Percentiles rank a stretch among this genome's conserved stretches.
Conservation (phyloP, 2,797 vertebrate species). For the Microtus californicus region DNA sequence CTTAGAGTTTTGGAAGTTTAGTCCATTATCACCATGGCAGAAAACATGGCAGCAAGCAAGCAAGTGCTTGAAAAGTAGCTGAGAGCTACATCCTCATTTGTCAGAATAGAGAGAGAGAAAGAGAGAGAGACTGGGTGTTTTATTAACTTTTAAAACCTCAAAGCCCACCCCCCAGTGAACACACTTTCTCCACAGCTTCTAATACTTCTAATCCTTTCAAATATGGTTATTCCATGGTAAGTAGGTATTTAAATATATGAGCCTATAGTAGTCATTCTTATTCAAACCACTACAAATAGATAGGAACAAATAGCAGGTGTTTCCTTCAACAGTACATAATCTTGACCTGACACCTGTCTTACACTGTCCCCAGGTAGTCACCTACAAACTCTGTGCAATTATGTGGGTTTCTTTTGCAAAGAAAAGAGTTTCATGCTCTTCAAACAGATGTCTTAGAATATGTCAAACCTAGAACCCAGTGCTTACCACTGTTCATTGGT, state of each 20-base stretch:
- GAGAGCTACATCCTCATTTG: not conserved
- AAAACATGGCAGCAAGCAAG: not conserved
- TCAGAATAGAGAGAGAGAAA: not conserved
- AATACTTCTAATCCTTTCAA: not conserved
- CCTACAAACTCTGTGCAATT: not conserved
- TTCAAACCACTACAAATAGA: not conserved
- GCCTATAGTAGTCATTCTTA: not conserved
- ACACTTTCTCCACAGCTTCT: not conserved
- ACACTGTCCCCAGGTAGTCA: not conserved
- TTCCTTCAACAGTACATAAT: not conserved
- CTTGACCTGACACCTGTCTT: not conserved
- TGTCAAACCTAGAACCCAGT: not conserved
- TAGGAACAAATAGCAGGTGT: not conserved
- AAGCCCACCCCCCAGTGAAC: not conserved
- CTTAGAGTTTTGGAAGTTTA: not conserved
- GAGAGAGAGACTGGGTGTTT: not conserved
- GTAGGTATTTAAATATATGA: not conserved
- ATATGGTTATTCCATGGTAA: not conserved
- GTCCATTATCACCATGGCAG: too few species aligned
- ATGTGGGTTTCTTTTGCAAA: not conserved
- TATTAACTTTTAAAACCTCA: not conserved
- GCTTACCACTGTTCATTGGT: not conserved
- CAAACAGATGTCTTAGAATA: slow-evolving; percentile 26
- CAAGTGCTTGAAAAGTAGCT: not conserved
- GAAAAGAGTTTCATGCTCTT: not conserved